phyloP scores from a whole-genome alignment of 2,113 vertebrate species.

The Chlorodrepanis virens region DNA sequence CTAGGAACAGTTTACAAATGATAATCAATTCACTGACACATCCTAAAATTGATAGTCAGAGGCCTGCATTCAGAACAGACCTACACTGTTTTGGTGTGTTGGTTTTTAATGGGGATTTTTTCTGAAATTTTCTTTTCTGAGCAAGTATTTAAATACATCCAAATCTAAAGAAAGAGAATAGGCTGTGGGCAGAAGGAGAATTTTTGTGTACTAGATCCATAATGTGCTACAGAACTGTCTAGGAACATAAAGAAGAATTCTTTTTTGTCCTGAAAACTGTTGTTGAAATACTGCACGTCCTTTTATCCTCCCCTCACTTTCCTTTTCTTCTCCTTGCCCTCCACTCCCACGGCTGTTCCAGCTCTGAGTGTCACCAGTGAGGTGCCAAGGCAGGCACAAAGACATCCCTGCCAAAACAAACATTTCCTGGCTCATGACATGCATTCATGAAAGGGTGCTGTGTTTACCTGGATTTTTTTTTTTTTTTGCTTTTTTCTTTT shows the following conservation, averaged over 20 bases:
- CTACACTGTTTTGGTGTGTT: not conserved
- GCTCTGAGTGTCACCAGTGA: not conserved
- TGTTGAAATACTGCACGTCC: not conserved
- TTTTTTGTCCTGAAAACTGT: not conserved
- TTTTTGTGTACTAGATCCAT: not conserved
- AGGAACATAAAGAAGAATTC: not conserved
- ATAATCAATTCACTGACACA: slow-evolving; percentile 19
- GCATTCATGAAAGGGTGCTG: rapidly evolving
- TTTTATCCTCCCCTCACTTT: not conserved
- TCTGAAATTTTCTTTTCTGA: not conserved
- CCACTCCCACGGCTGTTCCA: not conserved
- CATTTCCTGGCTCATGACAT: not conserved
- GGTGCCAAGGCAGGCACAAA: not conserved
- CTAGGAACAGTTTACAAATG: not conserved
- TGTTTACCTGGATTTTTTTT: not conserved
- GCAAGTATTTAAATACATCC: not conserved
- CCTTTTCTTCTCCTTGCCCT: not conserved
- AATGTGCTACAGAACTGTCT: not conserved
- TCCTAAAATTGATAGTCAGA: not conserved
- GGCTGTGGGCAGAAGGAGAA: not conserved
- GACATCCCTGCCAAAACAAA: not conserved
- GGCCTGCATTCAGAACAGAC: not conserved
- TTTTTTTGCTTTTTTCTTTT: not conserved
- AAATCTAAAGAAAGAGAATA: not conserved
- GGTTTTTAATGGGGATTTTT: not conserved